These are phyloP conservation scores for Holacanthella duospinosa DNA, from an alignment of 2,888 invertebrate genomes.

Conservation along the genomic window DNA sequence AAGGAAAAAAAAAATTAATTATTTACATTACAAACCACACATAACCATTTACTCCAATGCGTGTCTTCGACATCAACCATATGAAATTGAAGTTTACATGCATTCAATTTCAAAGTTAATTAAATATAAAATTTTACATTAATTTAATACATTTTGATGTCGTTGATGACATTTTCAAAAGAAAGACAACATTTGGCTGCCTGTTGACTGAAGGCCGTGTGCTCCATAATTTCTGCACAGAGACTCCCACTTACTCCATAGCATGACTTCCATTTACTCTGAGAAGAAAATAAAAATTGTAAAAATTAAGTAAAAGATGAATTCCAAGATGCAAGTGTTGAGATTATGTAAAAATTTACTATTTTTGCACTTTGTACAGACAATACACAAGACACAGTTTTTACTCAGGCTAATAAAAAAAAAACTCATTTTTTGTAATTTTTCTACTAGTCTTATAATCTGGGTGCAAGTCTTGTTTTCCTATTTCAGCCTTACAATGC, in stretches of 20 bases:
- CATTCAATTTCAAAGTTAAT: background rate
- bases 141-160: constrained; percentile 54
- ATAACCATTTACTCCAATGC: too few species aligned
- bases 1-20: too few species aligned
- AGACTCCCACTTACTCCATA: constrained; percentile 51
- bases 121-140: background rate
- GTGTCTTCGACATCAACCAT: too few species aligned
- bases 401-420: too few species aligned
- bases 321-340: background rate
- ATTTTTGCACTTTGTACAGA: too few species aligned
- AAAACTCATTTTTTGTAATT: too few species aligned
- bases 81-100: background rate
- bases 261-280: constrained; percentile 48
- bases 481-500: too few species aligned
- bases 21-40: too few species aligned
- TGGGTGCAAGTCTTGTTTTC: too few species aligned
- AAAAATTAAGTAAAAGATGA: background rate
- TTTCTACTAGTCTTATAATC: too few species aligned
- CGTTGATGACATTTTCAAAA: constrained; percentile 56
- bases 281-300: constrained; percentile 12
- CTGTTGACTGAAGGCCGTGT: constrained; percentile 60
- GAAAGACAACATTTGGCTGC: constrained; percentile 59
- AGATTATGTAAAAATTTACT: too few species aligned
- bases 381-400: too few species aligned
- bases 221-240: constrained; percentile 60